Percentiles rank a stretch among this genome's conserved stretches.
Evolutionary conservation across 2,113 vertebrate species (phyloP).

Genomic region (Trogon surrucura): DNA sequence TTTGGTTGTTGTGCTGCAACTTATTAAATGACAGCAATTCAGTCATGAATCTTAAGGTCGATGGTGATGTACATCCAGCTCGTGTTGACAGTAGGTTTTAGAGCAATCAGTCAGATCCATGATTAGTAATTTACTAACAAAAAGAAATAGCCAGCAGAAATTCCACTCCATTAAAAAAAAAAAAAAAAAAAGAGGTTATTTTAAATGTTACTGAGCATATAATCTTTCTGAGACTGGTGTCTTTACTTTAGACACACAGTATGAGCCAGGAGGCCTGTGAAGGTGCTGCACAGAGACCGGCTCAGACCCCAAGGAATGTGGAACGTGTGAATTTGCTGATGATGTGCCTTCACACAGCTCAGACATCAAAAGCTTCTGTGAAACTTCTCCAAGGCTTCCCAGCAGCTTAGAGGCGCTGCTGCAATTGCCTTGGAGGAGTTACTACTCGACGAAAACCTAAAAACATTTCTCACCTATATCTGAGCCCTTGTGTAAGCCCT

Average conservation of each 20-base stretch:
- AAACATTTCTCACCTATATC: not conserved
- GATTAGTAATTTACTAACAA: not conserved
- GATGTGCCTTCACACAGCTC: not conserved
- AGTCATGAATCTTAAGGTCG: not conserved
- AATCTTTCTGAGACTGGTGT: not conserved
- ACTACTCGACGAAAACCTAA: not conserved
- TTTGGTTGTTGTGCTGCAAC: not conserved
- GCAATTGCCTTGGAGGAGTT: not conserved
- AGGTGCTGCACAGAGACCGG: not conserved
- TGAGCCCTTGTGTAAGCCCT: not conserved
- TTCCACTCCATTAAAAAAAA: not conserved
- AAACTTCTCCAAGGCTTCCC: not conserved
- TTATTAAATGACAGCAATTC: not conserved
- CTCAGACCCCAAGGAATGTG: not conserved
- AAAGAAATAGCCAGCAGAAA: not conserved
- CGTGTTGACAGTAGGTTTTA: not conserved
- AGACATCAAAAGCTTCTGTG: not conserved
- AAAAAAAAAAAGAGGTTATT: not conserved
- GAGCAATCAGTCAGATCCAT: not conserved
- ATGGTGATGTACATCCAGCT: not conserved
- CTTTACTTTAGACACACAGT: not conserved
- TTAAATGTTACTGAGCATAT: not conserved
- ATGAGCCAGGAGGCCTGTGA: not conserved
- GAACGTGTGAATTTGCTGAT: fast-evolving
- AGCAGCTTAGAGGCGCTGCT: not conserved